Evolutionary conservation across 2,113 vertebrate species (phyloP).

Genomic region (Brachionichthys hirsutus): DNA sequence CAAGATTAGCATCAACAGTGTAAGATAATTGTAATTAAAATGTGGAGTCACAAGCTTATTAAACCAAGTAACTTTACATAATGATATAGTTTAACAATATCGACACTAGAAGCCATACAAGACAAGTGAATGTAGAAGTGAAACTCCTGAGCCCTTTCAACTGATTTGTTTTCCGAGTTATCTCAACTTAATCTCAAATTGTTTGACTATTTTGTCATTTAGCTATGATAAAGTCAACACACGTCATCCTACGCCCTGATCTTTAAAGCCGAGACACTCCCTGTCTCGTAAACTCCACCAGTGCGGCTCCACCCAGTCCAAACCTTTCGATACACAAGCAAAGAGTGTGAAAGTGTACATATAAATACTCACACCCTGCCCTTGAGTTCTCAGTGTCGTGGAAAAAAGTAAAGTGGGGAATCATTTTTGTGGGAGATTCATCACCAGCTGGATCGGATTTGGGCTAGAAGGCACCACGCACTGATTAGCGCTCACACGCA

Average conservation of each 20-base stretch:
- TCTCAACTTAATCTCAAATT: not conserved
- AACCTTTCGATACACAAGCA: constrained; percentile 35
- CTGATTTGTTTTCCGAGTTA: not conserved
- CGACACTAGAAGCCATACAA: not conserved
- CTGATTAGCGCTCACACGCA: constrained; percentile 33
- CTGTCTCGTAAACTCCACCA: constrained; percentile 50
- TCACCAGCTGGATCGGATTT: constrained; percentile 67
- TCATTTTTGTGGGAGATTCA: constrained; percentile 46
- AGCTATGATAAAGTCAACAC: constrained; percentile 14
- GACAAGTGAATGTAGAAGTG: not conserved
- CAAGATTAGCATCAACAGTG: too few relatives aligned
- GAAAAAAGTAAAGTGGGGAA: constrained; percentile 36
- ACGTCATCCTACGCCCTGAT: constrained; percentile 10
- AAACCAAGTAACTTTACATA: too few relatives aligned
- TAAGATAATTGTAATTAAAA: too few relatives aligned
- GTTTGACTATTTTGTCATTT: constrained; percentile 21
- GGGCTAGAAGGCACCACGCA: constrained; percentile 29
- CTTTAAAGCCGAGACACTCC: constrained; percentile 49
- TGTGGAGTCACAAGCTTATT: too few relatives aligned
- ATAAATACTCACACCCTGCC: constrained; percentile 46
- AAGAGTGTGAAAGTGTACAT: constrained; percentile 9
- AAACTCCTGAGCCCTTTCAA: not conserved
- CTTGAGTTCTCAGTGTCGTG: constrained; percentile 38
- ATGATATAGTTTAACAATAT: not conserved
- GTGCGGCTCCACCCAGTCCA: constrained; percentile 52